A percentile compares a stretch with the other conserved stretches of the same genome.
Evolutionary conservation across 2,888 invertebrate genomes (phyloP).

Genomic region (Nephrocerus scutellatus): DNA sequence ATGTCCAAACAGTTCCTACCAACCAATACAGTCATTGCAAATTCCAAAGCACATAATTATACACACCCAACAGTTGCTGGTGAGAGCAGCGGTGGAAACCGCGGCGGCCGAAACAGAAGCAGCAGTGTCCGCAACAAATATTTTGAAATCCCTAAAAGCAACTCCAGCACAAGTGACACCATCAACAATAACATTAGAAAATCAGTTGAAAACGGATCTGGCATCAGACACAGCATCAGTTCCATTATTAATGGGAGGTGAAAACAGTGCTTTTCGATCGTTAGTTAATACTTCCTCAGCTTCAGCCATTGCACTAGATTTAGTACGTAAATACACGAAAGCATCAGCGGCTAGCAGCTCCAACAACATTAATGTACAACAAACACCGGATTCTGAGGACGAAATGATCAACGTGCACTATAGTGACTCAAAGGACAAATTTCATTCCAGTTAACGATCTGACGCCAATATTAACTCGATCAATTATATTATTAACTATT

Average conservation of each 20-base stretch:
- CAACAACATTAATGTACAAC: constrained; percentile 9
- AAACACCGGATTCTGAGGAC: too few species aligned
- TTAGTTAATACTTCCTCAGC: constrained; percentile 58
- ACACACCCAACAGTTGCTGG: constrained; percentile 4
- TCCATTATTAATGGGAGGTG: constrained; percentile 73
- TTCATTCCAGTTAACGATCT: too few species aligned
- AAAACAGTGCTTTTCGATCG: constrained; percentile 80
- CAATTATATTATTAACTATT: too few species aligned
- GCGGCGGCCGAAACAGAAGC: constrained; percentile 39
- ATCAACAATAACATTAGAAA: constrained; percentile 10
- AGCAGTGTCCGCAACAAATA: constrained; percentile 46
- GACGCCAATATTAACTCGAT: too few species aligned
- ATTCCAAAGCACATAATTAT: constrained; percentile 2
- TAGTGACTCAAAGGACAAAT: too few species aligned
- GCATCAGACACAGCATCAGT: constrained; percentile 48
- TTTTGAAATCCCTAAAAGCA: constrained; percentile 4
- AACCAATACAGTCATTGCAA: constrained; percentile 12
- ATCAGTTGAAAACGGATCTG: constrained; percentile 17
- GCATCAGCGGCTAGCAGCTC: constrained; percentile 23
- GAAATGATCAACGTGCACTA: too few species aligned
- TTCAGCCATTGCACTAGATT: constrained; percentile 50
- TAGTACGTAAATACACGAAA: constrained; percentile 40
- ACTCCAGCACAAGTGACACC: constrained; percentile 5
- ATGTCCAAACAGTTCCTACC: too few species aligned
- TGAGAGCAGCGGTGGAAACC: constrained; percentile 28